These are phyloP conservation scores for Hystrix brachyura DNA, from an alignment of 2,113 vertebrate species.

Conservation along the genomic window DNA sequence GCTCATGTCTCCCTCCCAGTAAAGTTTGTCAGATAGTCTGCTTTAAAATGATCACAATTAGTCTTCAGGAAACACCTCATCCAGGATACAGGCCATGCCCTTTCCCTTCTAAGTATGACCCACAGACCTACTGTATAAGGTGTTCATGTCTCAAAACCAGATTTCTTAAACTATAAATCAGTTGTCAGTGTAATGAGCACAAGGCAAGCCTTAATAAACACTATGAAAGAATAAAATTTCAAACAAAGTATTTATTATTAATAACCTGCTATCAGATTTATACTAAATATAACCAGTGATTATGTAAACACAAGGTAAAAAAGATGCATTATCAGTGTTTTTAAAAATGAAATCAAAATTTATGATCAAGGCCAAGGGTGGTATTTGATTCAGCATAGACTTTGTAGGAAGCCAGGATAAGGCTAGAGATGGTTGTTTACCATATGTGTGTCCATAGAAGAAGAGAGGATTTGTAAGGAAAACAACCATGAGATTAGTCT, in stretches of 20 bases:
- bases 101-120: background rate
- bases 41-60: background rate
- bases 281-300: background rate
- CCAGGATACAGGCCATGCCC: accelerated
- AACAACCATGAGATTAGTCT: background rate
- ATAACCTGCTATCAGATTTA: background rate
- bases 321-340: background rate
- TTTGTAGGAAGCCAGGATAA: background rate
- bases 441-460: background rate
- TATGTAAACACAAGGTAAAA: background rate
- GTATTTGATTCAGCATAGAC: background rate
- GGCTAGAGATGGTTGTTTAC: background rate
- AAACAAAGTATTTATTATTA: background rate
- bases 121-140: background rate
- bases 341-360: background rate
- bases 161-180: background rate
- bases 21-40: background rate
- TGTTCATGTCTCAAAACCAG: background rate
- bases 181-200: background rate
- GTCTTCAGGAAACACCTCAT: background rate
- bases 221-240: background rate
- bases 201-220: background rate
- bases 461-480: background rate
- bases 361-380: background rate
- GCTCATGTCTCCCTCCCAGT: too few species aligned